A percentile compares a stretch with the other conserved stretches of the same genome.
These are phyloP conservation scores for Apodemus sylvaticus DNA, from an alignment of 2,113 vertebrate species.

Conservation along the genomic window DNA sequence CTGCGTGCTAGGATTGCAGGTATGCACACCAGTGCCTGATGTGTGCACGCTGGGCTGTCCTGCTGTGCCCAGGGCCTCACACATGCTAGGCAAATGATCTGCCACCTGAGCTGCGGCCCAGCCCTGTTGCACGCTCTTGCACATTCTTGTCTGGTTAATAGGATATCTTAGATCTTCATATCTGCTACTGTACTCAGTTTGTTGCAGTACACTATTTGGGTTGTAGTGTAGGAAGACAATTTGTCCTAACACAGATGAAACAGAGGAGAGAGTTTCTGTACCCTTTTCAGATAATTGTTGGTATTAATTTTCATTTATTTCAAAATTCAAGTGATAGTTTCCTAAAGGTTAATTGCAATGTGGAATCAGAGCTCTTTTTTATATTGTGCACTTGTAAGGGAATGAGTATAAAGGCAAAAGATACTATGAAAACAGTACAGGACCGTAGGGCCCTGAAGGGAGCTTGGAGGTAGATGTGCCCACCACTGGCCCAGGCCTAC, in stretches of 20 bases:
- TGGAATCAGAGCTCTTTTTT: constrained; percentile 39
- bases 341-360: constrained; percentile 33
- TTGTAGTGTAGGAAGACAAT: constrained; percentile 45
- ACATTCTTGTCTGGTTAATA: constrained; percentile 18
- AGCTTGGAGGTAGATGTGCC: no score
- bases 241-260: constrained; percentile 15
- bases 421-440: background rate
- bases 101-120: background rate
- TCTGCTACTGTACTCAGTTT: constrained; percentile 15
- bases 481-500: background rate
- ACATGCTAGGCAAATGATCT: background rate
- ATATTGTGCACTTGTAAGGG: constrained; percentile 6
- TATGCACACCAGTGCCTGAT: background rate
- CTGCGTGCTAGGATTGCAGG: background rate
- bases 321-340: constrained; percentile 43
- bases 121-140: background rate
- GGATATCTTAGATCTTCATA: background rate
- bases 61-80: background rate
- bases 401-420: constrained; percentile 21
- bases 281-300: constrained; percentile 39
- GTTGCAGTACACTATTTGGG: background rate
- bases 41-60: background rate
- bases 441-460: background rate
- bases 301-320: constrained; percentile 47
- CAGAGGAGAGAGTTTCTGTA: constrained; percentile 8